Evolutionary conservation across 2,797 vertebrate species (phyloP).

Genomic region (Silurus lanzhouensis): DNA sequence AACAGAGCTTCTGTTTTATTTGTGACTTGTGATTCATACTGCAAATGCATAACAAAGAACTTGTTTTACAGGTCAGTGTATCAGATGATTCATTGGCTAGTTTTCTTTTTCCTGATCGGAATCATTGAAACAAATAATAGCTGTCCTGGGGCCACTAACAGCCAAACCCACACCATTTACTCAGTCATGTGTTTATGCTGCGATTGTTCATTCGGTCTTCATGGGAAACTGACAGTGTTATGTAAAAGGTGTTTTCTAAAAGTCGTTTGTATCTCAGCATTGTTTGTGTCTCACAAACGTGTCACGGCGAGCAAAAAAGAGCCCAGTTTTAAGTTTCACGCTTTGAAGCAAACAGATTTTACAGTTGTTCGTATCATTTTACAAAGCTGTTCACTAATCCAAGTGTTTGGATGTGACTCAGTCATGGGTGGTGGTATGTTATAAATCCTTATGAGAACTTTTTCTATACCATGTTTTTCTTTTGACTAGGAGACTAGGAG

Average conservation of each 20-base stretch:
- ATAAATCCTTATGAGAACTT: too few species aligned
- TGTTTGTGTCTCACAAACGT: background rate
- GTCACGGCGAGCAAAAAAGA: background rate
- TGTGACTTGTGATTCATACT: background rate
- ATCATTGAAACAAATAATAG: background rate
- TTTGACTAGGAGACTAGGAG: too few species aligned
- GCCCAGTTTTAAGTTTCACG: background rate
- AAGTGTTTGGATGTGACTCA: background rate
- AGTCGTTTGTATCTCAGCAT: background rate
- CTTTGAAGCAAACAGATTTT: background rate
- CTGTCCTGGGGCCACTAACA: background rate
- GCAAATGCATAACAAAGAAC: background rate
- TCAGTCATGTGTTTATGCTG: background rate
- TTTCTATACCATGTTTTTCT: too few species aligned
- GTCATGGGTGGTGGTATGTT: too few species aligned
- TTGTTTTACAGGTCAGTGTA: background rate
- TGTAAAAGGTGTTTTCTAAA: background rate
- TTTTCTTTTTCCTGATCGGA: background rate
- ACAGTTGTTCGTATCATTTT: background rate
- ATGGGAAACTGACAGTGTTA: background rate
- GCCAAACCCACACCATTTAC: background rate
- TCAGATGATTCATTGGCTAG: background rate
- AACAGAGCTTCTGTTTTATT: background rate
- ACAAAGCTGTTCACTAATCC: background rate
- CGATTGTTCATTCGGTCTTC: background rate